Evolutionary conservation across 2,888 invertebrate species (phyloP).

Genomic region (Mythimna impura): DNA sequence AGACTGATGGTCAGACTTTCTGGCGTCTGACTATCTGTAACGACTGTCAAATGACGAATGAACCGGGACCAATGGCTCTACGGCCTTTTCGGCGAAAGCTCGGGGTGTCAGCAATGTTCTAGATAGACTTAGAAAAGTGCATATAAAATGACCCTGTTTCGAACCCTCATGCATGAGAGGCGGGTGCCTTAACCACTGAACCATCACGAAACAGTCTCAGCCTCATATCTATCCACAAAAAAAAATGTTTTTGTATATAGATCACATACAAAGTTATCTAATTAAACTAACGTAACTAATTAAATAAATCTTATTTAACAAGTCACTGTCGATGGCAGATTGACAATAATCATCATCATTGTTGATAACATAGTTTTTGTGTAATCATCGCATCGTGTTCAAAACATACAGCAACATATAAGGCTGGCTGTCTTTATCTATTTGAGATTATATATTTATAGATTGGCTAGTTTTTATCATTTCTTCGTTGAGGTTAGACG

Average conservation of each 20-base stretch:
- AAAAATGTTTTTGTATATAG: not conserved
- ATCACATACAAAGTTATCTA: not conserved
- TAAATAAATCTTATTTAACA: not conserved
- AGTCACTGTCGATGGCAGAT: slow-evolving; percentile 7
- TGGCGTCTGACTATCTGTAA: too few species aligned
- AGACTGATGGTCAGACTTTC: too few species aligned
- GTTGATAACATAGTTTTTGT: slow-evolving; percentile 15
- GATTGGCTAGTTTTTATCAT: not conserved
- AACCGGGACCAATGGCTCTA: too few species aligned
- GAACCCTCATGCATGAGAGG: too few species aligned
- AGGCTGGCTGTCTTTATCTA: not conserved
- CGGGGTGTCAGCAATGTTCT: too few species aligned
- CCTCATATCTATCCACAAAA: not conserved
- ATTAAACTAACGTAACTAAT: not conserved
- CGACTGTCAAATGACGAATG: too few species aligned
- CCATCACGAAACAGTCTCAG: not conserved
- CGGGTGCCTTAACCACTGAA: too few species aligned
- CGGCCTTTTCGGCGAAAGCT: too few species aligned
- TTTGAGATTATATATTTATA: slow-evolving; percentile 4
- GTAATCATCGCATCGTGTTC: not conserved
- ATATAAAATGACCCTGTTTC: too few species aligned
- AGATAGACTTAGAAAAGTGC: too few species aligned
- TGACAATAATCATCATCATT: slow-evolving; percentile 3
- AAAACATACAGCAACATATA: not conserved
- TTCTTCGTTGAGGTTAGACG: slow-evolving; percentile 7